Evolutionary conservation across 2,113 vertebrate genomes (phyloP).

Genomic region (human (Homo sapiens)): GRCh38 chr2:238412001-238412500

Average conservation of each 20-base stretch:
- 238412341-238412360: accelerated
- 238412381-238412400: background rate
- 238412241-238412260: background rate
- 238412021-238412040: background rate
- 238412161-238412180: no score
- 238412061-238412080: background rate
- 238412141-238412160: no score
- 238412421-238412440: background rate
- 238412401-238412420: background rate
- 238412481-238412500: background rate
- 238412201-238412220: accelerated
- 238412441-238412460: background rate
- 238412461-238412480: background rate
- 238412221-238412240: accelerated
- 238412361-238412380: background rate
- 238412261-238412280: no score
- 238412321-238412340: background rate
- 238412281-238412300: background rate
- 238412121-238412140: background rate
- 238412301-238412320: no score
- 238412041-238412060: background rate
- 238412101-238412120: background rate
- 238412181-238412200: background rate
- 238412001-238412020: background rate
- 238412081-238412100: background rate